These are phyloP conservation scores for Melanotaenia nigrans DNA, from an alignment of 2,797 vertebrate genomes.

Conservation along the genomic window DNA sequence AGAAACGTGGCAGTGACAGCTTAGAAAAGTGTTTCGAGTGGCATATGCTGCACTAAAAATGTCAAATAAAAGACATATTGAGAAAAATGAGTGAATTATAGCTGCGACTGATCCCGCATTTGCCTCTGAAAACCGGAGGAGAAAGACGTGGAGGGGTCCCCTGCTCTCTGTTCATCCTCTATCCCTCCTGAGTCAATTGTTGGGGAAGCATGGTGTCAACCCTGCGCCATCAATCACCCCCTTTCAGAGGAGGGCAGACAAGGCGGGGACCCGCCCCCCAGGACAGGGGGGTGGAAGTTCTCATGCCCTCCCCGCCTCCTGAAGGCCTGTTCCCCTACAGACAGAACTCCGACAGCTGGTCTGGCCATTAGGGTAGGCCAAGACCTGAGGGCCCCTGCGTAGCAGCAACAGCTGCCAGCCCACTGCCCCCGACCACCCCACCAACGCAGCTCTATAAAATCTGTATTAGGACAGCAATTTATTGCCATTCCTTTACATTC, in stretches of 20 bases:
- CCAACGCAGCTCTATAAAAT: constrained; percentile 75
- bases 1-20: constrained; percentile 51
- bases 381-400: constrained; percentile 82
- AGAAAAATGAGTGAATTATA: constrained; percentile 86
- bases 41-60: constrained; percentile 80
- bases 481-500: constrained; percentile 72
- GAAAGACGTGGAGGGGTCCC: constrained; percentile 80
- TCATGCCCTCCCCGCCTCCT: constrained; percentile 88
- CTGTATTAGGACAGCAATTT: constrained; percentile 74
- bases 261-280: constrained; percentile 83
- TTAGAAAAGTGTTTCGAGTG: constrained; percentile 69
- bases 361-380: constrained; percentile 84
- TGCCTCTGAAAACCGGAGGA: constrained; percentile 82
- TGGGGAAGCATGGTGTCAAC: constrained; percentile 86
- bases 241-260: constrained; percentile 86
- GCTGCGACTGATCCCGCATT: constrained; percentile 83
- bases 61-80: constrained; percentile 83
- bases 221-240: constrained; percentile 86
- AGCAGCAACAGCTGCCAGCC: constrained; percentile 87
- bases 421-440: constrained; percentile 73
- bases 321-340: constrained; percentile 81
- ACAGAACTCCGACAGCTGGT: constrained; percentile 88
- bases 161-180: constrained; percentile 80
- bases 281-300: constrained; percentile 87
- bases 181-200: constrained; percentile 86